These are phyloP conservation scores for Gobiocypris rarus DNA, from an alignment of 2,113 vertebrate species.

Conservation along the genomic window DNA sequence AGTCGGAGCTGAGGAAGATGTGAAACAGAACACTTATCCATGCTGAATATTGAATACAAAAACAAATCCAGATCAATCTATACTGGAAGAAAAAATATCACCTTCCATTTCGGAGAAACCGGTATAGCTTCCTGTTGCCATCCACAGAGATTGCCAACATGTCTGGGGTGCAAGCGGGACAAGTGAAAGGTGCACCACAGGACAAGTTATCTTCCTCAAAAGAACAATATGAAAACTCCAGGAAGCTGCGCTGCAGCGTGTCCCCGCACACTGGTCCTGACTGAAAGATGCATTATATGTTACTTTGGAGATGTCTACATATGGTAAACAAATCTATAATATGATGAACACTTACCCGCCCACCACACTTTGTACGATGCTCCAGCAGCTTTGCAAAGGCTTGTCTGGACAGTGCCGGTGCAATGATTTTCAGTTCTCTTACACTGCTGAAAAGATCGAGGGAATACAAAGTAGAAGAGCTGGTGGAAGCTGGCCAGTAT, in stretches of 20 bases:
- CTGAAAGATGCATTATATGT: slow-evolving; percentile 3
- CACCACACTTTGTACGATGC: neutral
- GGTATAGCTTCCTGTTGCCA: neutral
- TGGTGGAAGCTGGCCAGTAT: neutral
- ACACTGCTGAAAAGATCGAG: slow-evolving; percentile 1
- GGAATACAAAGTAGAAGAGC: slow-evolving; percentile 9
- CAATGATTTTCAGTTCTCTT: neutral
- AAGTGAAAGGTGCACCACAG: neutral
- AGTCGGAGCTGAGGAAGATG: neutral
- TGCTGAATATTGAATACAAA: neutral
- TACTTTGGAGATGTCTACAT: neutral
- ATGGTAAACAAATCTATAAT: neutral
- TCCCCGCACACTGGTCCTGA: neutral
- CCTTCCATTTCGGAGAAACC: neutral
- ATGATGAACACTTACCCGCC: neutral
- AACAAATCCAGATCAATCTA: neutral
- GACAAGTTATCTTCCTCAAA: neutral
- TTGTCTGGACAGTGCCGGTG: slow-evolving; percentile 3
- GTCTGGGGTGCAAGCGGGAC: neutral
- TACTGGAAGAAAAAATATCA: slow-evolving; percentile 1
- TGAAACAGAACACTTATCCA: neutral
- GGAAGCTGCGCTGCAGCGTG: neutral
- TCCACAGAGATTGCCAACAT: neutral
- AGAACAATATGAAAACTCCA: neutral
- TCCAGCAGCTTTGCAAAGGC: slow-evolving; percentile 5